A percentile compares a stretch with the other conserved stretches of the same genome.
Conservation (phyloP, 1,140 invertebrate species). For the Drosophila simulans region DNA sequence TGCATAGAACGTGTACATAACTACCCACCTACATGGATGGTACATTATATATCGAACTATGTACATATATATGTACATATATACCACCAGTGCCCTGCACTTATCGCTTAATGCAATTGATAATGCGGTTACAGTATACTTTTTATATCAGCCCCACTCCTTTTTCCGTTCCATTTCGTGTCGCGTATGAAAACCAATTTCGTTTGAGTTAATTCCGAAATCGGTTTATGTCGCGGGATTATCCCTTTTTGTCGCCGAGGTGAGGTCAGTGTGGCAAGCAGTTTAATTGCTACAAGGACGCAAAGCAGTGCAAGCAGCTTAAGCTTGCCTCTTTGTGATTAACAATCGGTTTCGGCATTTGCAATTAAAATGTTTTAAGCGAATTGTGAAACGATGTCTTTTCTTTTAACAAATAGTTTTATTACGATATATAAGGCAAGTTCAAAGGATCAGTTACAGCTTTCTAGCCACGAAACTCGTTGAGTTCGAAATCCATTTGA, state of each 20-base stretch:
- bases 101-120: conserved; percentile 47
- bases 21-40: neutral
- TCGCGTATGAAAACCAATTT: conserved; percentile 15
- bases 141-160: neutral
- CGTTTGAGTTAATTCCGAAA: conserved; percentile 35
- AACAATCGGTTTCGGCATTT: neutral
- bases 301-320: neutral
- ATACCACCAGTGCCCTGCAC: conserved; percentile 16
- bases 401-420: too few species aligned
- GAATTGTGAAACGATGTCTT: too few species aligned
- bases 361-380: too few species aligned
- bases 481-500: neutral
- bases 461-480: neutral
- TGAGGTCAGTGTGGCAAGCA: conserved; percentile 9
- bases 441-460: too few species aligned
- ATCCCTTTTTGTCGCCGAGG: conserved; percentile 22
- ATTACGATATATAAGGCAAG: too few species aligned
- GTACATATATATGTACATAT: conserved; percentile 1
- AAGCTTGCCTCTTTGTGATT: neutral
- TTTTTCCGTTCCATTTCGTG: conserved; percentile 2
- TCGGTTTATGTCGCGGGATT: conserved; percentile 29
- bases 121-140: conserved; percentile 39
- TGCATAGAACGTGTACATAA: conserved; percentile 1
- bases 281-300: neutral
- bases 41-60: too few species aligned